These are phyloP conservation scores for Drosophila neocordata DNA, from an alignment of 1,140 invertebrate species.

Conservation along the genomic window DNA sequence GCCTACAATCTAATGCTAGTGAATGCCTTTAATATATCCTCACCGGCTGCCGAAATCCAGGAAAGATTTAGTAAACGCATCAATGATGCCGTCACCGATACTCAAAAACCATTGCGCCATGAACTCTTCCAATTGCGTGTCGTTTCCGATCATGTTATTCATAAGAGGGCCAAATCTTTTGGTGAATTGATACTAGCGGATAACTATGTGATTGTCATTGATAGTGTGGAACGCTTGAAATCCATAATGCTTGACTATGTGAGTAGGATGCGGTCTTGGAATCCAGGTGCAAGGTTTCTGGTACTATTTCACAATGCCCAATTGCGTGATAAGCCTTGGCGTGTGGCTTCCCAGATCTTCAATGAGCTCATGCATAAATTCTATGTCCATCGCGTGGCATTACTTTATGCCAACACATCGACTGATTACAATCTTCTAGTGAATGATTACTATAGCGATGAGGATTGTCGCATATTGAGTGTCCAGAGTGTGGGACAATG, in stretches of 20 bases:
- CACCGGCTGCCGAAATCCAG: slow-evolving; percentile 69
- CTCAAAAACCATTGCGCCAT: background rate
- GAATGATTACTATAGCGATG: slow-evolving; percentile 74
- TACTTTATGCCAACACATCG: slow-evolving; percentile 59
- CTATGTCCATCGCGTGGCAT: slow-evolving; percentile 72
- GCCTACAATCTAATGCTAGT: slow-evolving; percentile 66
- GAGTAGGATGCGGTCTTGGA: slow-evolving; percentile 66
- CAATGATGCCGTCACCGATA: slow-evolving; percentile 55
- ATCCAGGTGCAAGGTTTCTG: slow-evolving; percentile 73
- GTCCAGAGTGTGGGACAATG: slow-evolving; percentile 66
- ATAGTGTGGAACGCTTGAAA: slow-evolving; percentile 43
- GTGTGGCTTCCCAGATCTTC: slow-evolving; percentile 57
- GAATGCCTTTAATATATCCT: slow-evolving; percentile 61
- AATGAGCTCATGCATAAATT: slow-evolving; percentile 51
- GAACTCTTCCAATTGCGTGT: slow-evolving; percentile 68
- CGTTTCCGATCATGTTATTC: slow-evolving; percentile 38
- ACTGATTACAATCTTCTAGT: slow-evolving; percentile 65
- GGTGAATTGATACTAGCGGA: slow-evolving; percentile 56
- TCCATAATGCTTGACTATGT: slow-evolving; percentile 48
- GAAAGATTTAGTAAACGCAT: slow-evolving; percentile 55
- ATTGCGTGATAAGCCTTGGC: slow-evolving; percentile 31
- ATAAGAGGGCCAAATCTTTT: slow-evolving; percentile 2
- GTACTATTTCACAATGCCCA: slow-evolving; percentile 64
- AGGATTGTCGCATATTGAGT: slow-evolving; percentile 55
- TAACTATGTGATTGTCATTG: slow-evolving; percentile 70